phyloP scores from a whole-genome alignment of 1,140 invertebrate genomes.

The Orius insidiosus region DNA sequence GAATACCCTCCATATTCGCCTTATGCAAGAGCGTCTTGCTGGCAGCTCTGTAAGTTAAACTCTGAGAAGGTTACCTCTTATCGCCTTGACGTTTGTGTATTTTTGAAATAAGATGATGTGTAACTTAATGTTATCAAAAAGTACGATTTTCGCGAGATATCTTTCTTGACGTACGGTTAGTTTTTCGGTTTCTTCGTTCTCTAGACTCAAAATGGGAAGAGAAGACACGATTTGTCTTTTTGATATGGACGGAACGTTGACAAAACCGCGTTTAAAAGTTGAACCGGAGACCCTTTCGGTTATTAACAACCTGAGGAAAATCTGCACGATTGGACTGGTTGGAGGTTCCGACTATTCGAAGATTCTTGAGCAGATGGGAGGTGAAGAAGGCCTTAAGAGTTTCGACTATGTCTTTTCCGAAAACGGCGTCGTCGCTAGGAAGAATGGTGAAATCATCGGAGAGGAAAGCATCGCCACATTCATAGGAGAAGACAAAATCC shows the following conservation, averaged over 20 bases:
- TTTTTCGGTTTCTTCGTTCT: no score
- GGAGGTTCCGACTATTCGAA: conserved; percentile 94
- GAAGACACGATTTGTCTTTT: conserved; percentile 50
- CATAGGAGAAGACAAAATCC: conserved; percentile 72
- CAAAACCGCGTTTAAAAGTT: conserved; percentile 59
- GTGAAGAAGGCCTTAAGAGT: conserved; percentile 42
- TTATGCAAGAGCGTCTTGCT: no score
- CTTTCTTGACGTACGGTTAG: no score
- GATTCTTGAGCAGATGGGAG: conserved; percentile 82
- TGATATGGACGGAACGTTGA: conserved; percentile 95
- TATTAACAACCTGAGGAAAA: conserved; percentile 50
- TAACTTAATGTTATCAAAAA: no score
- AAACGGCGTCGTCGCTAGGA: conserved; percentile 84
- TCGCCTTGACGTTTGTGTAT: no score
- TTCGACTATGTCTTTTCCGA: conserved; percentile 94
- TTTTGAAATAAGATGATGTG: no score
- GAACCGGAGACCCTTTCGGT: conserved; percentile 57
- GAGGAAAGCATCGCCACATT: conserved; percentile 61
- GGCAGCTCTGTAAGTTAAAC: no score
- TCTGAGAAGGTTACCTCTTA: no score
- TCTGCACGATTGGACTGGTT: conserved; percentile 64
- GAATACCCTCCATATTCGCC: no score
- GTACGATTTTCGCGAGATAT: no score
- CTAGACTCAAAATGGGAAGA: no score
- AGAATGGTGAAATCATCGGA: conserved; percentile 49